These are phyloP conservation scores for Eurytoma adleriae DNA, from an alignment of 2,888 invertebrate species.

Conservation along the genomic window DNA sequence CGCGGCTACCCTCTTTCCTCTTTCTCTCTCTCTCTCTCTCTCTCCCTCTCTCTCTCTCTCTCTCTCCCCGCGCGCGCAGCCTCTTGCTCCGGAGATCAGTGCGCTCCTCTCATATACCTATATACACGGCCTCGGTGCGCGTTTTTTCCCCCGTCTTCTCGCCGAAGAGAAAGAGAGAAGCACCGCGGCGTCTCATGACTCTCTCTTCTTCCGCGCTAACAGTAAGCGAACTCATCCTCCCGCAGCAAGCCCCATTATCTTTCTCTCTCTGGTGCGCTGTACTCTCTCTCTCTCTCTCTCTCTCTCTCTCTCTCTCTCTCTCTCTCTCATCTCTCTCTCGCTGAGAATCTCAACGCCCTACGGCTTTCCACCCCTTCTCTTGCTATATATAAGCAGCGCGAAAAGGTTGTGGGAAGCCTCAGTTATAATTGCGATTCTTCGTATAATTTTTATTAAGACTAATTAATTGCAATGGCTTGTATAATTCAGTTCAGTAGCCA, in stretches of 20 bases:
- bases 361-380: conserved; percentile 37
- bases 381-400: neutral
- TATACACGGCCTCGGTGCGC: neutral
- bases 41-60: conserved; percentile 57
- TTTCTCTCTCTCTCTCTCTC: conserved; percentile 55
- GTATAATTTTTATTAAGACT: conserved; percentile 75
- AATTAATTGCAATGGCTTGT: conserved; percentile 74
- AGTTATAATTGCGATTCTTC: conserved; percentile 73
- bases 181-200: conserved; percentile 66
- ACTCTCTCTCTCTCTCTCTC: conserved; percentile 21
- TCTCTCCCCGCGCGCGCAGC: conserved; percentile 26
- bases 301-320: conserved; percentile 30
- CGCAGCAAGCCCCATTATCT: conserved; percentile 36
- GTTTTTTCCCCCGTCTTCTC: conserved; percentile 55
- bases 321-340: conserved; percentile 25
- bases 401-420: conserved; percentile 36
- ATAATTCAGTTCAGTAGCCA: conserved; percentile 68
- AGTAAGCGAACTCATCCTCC: conserved; percentile 63
- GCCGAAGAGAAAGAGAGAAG: conserved; percentile 29
- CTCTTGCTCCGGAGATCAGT: neutral
- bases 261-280: conserved; percentile 23
- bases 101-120: conserved; percentile 12
- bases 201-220: conserved; percentile 71
- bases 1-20: conserved; percentile 3
- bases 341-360: conserved; percentile 28